A percentile compares a stretch with the other conserved stretches of the same genome.
These are phyloP conservation scores for Ataeniobius toweri DNA, from an alignment of 2,797 vertebrate species.

Conservation along the genomic window DNA sequence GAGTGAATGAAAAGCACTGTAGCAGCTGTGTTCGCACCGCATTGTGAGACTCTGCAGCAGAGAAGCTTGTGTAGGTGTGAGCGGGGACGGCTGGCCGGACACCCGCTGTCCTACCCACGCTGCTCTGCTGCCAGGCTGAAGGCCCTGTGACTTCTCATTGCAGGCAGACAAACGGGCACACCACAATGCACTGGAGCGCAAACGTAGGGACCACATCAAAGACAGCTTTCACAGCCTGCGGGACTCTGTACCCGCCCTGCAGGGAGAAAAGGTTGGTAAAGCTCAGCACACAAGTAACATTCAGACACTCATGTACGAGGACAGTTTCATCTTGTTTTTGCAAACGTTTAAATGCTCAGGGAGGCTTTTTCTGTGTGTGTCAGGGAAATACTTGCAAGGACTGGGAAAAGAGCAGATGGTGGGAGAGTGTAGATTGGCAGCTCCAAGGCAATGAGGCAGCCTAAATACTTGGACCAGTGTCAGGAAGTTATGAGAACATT, in stretches of 20 bases:
- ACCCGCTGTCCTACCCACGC: slow-evolving; percentile 44
- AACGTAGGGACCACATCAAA: slow-evolving; percentile 99
- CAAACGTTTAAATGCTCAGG: background rate
- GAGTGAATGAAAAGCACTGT: no score
- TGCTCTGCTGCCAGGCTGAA: slow-evolving; percentile 70
- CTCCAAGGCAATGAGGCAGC: slow-evolving; percentile 36
- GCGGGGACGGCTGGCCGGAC: slow-evolving; percentile 11
- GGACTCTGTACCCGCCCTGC: slow-evolving; percentile 96
- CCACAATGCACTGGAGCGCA: slow-evolving; percentile 98
- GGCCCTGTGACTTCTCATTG: slow-evolving; percentile 74
- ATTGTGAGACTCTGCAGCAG: slow-evolving; percentile 40
- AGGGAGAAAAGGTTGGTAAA: slow-evolving; percentile 97
- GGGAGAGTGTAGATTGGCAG: slow-evolving; percentile 49
- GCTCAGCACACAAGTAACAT: slow-evolving; percentile 38
- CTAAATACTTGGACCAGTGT: slow-evolving; percentile 54
- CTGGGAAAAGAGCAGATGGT: slow-evolving; percentile 42
- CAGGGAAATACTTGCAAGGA: slow-evolving; percentile 14
- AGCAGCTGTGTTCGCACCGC: background rate
- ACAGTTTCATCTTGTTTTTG: slow-evolving; percentile 6
- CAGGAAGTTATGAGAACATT: slow-evolving; percentile 73
- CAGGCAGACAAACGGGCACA: slow-evolving; percentile 99
- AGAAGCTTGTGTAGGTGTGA: slow-evolving; percentile 39
- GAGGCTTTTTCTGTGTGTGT: slow-evolving; percentile 18
- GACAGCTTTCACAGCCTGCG: slow-evolving; percentile 99
- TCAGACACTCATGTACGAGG: slow-evolving; percentile 26